These are phyloP conservation scores for Cranoglanis bouderius DNA, from an alignment of 2,113 vertebrate genomes.

Conservation along the genomic window DNA sequence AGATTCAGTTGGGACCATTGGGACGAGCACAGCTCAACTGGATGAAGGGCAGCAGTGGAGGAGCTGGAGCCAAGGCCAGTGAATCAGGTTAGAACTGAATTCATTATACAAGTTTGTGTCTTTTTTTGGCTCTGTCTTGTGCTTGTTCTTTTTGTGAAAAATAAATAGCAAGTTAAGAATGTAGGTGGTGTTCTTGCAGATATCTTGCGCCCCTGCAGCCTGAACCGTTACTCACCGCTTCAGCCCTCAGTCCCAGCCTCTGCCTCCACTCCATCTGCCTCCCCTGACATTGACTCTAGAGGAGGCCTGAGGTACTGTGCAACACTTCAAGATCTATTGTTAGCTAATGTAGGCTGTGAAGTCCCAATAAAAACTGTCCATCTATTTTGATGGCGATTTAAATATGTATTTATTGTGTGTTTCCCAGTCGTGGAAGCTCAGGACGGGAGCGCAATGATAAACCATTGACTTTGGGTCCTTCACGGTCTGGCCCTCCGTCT, in stretches of 20 bases:
- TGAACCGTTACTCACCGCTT: constrained; percentile 94
- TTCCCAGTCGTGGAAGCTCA: constrained; percentile 75
- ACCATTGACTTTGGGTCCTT: constrained; percentile 67
- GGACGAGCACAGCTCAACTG: constrained; percentile 89
- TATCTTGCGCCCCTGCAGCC: constrained; percentile 83
- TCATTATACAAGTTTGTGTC: background rate
- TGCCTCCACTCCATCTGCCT: constrained; percentile 74
- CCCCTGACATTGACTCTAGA: constrained; percentile 84
- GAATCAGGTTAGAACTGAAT: constrained; percentile 81
- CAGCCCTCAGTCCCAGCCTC: constrained; percentile 75
- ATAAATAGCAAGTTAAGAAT: background rate
- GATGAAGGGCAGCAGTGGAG: constrained; percentile 98
- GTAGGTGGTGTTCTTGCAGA: constrained; percentile 70
- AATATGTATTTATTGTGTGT: background rate
- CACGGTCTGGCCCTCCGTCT: constrained; percentile 74
- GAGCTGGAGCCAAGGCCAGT: constrained; percentile 85
- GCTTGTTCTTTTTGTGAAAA: background rate
- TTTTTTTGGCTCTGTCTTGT: background rate
- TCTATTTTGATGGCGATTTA: background rate
- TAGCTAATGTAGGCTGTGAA: background rate
- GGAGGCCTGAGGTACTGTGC: constrained; percentile 82
- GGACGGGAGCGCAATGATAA: constrained; percentile 92
- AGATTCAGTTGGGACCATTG: constrained; percentile 92
- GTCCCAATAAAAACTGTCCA: background rate
- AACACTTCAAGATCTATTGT: background rate